These are phyloP conservation scores for Enoplolaimus lenunculus DNA, from an alignment of 2,888 invertebrate genomes.

Conservation along the genomic window DNA sequence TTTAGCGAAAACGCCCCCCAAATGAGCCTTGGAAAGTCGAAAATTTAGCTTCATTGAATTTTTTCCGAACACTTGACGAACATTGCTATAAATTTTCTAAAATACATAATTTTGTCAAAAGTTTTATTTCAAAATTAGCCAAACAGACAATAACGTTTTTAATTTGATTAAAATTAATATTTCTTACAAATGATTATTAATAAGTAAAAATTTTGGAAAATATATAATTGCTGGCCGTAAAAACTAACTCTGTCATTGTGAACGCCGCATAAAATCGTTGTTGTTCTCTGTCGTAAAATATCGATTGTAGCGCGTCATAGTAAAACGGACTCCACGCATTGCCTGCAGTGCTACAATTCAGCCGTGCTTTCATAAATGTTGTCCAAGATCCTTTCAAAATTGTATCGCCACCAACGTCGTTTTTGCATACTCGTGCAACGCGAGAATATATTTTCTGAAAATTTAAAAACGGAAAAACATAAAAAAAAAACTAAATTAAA, in stretches of 20 bases:
- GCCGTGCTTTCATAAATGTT: conserved; percentile 69
- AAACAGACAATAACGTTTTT: no score
- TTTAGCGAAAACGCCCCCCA: no score
- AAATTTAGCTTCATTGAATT: no score
- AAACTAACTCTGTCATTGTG: background rate
- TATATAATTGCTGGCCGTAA: no score
- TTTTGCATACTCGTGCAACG: conserved; percentile 76
- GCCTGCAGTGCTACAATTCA: conserved; percentile 68
- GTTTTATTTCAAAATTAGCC: no score
- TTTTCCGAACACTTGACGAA: no score
- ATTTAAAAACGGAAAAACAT: conserved; percentile 40
- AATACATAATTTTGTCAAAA: no score
- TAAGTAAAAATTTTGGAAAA: no score
- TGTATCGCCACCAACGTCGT: conserved; percentile 60
- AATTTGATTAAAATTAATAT: no score
- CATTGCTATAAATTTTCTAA: no score
- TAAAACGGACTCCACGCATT: background rate
- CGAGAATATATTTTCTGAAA: conserved; percentile 69
- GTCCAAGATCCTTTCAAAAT: conserved; percentile 73
- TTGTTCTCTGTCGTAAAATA: background rate
- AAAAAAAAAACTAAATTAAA: conserved; percentile 77
- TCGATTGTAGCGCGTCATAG: background rate
- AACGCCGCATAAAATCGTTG: background rate
- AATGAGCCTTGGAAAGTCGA: no score
- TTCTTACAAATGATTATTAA: no score